Evolutionary conservation across 2,888 invertebrate species (phyloP), one percentile per base, ranked within the genome.

Genomic region (Quadroppia sp.): DNA sequence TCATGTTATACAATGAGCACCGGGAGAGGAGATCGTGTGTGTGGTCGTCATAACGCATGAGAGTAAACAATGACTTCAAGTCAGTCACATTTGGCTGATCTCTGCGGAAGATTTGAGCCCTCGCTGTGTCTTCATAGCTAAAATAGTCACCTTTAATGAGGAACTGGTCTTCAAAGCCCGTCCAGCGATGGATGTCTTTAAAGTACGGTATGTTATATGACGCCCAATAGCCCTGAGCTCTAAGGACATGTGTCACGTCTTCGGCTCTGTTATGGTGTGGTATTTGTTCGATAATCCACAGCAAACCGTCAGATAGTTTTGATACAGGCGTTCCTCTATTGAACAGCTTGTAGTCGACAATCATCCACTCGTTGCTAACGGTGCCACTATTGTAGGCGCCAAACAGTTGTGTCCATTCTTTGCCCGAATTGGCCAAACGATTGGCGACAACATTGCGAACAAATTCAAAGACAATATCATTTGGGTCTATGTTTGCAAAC

Each of bases 271-370:
- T 81, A 3, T 80, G n/a, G n/a, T n/a, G n/a, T n/a, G 82, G 82
- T 32, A 82, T 80, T 78, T 82, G 82, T 75, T 82, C 82, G 15
- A 81, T 79, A 25, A 82, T 80, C 80, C 80, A 82, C 70, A 82
- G 77, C 42, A 82, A 80, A 72, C 78, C 80, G 17, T 77, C 72
- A 9, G 81, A 77, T 86, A 71, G 90, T 87, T 77, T 88, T 11
- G 40, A 17, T 2, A 11, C 2, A 87, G 80, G 1, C 4, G 32
- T 32, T 20, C 50, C 45, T 20, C 7, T 45, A 9, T 30, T 6
- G n/a, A 82, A 78, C 74, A 78, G 76, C 69, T 80, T 81, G 76
- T 81, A 76, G 75, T 82, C 82, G 13, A 82, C 72, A 0, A 82
- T 76, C 82, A 82, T 82, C 74, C 81, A 82, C 79, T 82, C 82